Percentiles rank a stretch among this genome's conserved stretches.
Conservation (phyloP, 2,797 vertebrate genomes). For the Aldrovandia affinis region DNA sequence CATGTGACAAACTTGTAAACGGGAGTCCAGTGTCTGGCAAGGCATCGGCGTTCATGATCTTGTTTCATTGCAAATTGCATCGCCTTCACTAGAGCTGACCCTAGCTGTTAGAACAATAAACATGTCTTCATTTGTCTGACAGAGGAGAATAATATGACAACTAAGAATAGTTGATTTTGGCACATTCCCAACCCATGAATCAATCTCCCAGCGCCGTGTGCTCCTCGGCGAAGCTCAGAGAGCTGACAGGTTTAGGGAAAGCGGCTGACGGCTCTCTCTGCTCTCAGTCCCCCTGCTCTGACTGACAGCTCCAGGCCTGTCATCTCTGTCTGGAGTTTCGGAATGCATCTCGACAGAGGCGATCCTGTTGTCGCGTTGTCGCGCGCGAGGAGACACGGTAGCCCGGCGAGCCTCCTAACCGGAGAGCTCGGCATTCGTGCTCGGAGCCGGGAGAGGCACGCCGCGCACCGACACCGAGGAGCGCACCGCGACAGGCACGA, state of each 20-base stretch:
- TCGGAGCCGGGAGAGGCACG: not conserved
- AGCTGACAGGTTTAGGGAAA: not conserved
- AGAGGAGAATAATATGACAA: not conserved
- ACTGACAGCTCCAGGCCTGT: not conserved
- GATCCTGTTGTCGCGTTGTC: not conserved
- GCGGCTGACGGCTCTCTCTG: not conserved
- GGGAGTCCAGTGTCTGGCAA: not conserved
- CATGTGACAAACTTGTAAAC: not conserved
- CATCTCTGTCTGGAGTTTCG: not conserved
- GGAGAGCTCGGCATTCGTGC: not conserved
- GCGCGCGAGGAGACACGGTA: not conserved
- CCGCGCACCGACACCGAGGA: not conserved
- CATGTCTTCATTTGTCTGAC: slow-evolving; percentile 5
- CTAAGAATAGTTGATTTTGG: slow-evolving; percentile 5
- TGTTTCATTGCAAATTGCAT: not conserved
- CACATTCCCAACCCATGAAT: slow-evolving; percentile 7
- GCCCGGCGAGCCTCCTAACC: not conserved
- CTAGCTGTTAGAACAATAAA: not conserved
- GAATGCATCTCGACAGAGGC: not conserved
- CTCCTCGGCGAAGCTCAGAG: not conserved
- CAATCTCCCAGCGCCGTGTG: not conserved
- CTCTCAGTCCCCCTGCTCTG: slow-evolving; percentile 9
- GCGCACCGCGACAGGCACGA: not conserved
- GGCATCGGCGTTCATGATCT: not conserved
- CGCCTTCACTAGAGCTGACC: not conserved